These are phyloP conservation scores for Bujurquina vittata DNA, from an alignment of 2,113 vertebrate genomes.

Conservation along the genomic window DNA sequence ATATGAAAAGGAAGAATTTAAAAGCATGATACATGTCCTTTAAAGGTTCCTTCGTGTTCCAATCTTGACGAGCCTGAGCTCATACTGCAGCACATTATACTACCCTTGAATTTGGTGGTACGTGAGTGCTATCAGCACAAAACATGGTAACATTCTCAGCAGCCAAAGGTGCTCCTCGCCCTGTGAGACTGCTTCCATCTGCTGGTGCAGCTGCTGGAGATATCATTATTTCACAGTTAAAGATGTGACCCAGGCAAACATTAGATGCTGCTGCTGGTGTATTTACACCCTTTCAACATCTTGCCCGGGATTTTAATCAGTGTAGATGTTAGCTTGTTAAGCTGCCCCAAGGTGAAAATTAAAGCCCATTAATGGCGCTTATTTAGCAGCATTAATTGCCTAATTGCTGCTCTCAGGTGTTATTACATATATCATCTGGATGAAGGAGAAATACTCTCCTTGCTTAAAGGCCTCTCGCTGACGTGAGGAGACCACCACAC, in stretches of 20 bases:
- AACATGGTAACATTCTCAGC: rapidly evolving
- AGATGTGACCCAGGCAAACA: neutral
- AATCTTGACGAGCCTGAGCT: neutral
- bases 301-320: neutral
- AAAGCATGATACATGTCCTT: too few relatives aligned
- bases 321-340: neutral
- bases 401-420: neutral
- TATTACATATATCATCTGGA: neutral
- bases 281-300: neutral
- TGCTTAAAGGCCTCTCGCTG: neutral
- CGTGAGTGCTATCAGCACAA: neutral
- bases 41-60: neutral
- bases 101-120: neutral
- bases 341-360: neutral
- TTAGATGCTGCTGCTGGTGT: neutral
- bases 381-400: neutral
- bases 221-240: neutral
- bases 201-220: neutral
- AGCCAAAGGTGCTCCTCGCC: neutral
- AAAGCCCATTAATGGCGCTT: neutral
- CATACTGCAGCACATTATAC: neutral
- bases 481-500: slow-evolving; percentile 14
- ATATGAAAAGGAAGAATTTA: too few relatives aligned
- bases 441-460: neutral
- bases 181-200: neutral